Evolutionary conservation across 64 coral and sea anemone species (phyloP).

Genomic region (Catalaphyllia jardinei): DNA sequence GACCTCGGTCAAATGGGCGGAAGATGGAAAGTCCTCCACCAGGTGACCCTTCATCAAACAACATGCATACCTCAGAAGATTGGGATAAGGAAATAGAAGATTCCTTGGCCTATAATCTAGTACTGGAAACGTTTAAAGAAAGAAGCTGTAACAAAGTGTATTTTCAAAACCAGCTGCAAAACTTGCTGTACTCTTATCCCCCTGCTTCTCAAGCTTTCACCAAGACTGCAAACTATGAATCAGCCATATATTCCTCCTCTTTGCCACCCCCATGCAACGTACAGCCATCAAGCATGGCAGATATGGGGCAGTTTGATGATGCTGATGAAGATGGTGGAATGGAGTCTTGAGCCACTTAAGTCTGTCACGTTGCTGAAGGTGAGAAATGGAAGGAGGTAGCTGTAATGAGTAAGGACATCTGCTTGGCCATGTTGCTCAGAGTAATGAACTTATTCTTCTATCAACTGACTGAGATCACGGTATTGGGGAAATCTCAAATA

Average conservation of each 20-base stretch:
- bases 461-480: too few species aligned
- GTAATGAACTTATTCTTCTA: too few species aligned
- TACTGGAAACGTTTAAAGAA: conserved; percentile 14
- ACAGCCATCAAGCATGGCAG: background rate
- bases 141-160: conserved; percentile 17
- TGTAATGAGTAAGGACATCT: too few species aligned
- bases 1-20: background rate
- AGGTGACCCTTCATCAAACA: background rate
- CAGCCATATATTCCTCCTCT: conserved; percentile 22
- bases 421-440: too few species aligned
- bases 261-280: background rate
- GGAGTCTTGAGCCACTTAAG: background rate
- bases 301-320: conserved; percentile 94
- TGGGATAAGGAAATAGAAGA: conserved; percentile 93
- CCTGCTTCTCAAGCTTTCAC: conserved; percentile 85
- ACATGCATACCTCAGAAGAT: conserved; percentile 56
- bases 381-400: too few species aligned
- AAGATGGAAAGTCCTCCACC: background rate
- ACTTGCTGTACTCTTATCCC: conserved; percentile 76
- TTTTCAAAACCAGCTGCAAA: conserved; percentile 69
- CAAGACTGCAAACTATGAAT: conserved; percentile 79
- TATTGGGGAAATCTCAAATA: too few species aligned
- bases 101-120: conserved; percentile 14
- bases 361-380: background rate
- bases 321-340: conserved; percentile 47